Conservation (phyloP, 2,797 vertebrate genomes). For the Micropoecilia bifurca region DNA sequence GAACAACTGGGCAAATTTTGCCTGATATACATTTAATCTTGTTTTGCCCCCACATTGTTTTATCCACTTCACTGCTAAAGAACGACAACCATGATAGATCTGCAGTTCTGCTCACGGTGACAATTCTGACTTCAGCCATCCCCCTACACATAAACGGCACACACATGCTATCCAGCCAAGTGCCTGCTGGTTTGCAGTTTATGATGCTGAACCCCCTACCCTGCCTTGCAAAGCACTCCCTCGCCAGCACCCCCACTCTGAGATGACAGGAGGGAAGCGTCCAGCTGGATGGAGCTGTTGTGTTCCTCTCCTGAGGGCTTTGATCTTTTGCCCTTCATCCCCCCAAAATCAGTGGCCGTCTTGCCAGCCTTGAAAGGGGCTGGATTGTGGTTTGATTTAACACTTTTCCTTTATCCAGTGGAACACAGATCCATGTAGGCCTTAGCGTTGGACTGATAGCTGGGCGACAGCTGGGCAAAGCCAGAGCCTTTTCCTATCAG, state of each 20-base stretch:
- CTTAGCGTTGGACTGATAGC: conserved; percentile 25
- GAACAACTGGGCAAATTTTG: conserved; percentile 51
- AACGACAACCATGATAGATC: conserved; percentile 76
- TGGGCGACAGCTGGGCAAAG: conserved; percentile 73
- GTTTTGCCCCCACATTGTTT: conserved; percentile 27
- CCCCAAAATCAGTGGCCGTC: conserved; percentile 51
- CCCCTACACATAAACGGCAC: conserved; percentile 25
- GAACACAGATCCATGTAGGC: conserved; percentile 27
- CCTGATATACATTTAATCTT: conserved; percentile 25
- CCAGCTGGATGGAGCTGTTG: conserved; percentile 74
- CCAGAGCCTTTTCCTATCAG: conserved; percentile 42
- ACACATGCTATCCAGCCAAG: conserved; percentile 35
- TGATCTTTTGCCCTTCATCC: conserved; percentile 73
- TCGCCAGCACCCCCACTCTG: conserved; percentile 49
- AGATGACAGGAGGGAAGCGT: conserved; percentile 73
- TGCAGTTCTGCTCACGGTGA: conserved; percentile 65
- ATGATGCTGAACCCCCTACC: conserved; percentile 46
- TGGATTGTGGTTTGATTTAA: conserved; percentile 68
- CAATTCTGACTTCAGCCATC: conserved; percentile 73
- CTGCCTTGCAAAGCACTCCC: conserved; percentile 31
- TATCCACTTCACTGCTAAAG: conserved; percentile 70
- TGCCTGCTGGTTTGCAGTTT: conserved; percentile 60
- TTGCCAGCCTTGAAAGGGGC: conserved; percentile 59
- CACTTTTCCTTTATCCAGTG: conserved; percentile 38
- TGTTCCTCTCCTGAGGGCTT: conserved; percentile 69